These are phyloP conservation scores for Xiphydria camelus DNA, from an alignment of 2,888 invertebrate genomes.

Conservation along the genomic window DNA sequence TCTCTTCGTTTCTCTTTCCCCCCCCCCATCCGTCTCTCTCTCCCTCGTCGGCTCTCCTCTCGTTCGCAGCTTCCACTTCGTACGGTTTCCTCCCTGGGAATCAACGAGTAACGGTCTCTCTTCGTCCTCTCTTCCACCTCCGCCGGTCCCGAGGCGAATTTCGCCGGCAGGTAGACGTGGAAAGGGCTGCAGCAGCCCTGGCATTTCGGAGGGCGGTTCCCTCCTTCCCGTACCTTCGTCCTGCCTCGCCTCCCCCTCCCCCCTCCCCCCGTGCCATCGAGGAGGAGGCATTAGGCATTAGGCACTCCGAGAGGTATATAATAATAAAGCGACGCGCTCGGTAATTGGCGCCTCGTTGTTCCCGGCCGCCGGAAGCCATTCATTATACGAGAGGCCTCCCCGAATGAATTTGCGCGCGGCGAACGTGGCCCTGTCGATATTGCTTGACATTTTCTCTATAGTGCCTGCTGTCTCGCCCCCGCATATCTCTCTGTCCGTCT, in stretches of 20 bases:
- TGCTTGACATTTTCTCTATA: neutral
- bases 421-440: neutral
- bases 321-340: conserved; percentile 12
- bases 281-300: no score
- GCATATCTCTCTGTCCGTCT: neutral
- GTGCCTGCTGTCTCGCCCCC: no score
- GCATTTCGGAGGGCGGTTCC: no score
- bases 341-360: conserved; percentile 36
- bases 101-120: neutral
- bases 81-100: no score
- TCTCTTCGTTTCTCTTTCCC: neutral
- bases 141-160: no score
- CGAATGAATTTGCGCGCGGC: conserved; percentile 26
- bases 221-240: no score
- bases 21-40: no score
- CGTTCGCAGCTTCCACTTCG: neutral
- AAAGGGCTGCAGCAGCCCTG: no score
- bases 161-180: no score
- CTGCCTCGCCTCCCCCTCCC: no score
- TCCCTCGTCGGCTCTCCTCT: neutral
- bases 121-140: neutral
- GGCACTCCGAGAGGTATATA: no score
- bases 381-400: conserved; percentile 29
- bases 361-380: conserved; percentile 36
- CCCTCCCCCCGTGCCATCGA: no score